phyloP scores from a whole-genome alignment of 2,113 vertebrate species.

The Podilymbus podiceps region DNA sequence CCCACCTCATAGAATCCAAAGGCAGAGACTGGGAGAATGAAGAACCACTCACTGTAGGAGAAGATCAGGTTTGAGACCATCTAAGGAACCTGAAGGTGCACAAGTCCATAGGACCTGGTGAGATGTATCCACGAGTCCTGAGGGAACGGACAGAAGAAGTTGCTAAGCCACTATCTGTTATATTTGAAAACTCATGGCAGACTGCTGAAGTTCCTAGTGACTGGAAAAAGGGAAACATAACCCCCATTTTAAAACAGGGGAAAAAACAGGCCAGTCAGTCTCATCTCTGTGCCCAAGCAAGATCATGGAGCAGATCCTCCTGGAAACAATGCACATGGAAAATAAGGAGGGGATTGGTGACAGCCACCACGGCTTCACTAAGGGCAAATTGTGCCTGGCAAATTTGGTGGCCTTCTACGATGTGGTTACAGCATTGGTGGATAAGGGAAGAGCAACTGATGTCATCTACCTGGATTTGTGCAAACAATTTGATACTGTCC shows the following conservation, averaged over 20 bases:
- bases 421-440: no score
- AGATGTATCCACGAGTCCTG: background rate
- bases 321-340: background rate
- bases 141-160: background rate
- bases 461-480: background rate
- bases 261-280: background rate
- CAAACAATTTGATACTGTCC: background rate
- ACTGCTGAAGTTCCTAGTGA: no score
- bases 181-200: no score
- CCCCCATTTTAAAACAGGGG: no score
- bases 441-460: background rate
- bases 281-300: no score
- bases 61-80: background rate
- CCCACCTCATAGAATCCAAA: background rate
- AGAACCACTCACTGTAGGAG: background rate
- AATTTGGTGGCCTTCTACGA: background rate
- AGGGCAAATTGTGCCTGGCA: no score
- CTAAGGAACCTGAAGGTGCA: background rate
- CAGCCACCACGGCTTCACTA: no score
- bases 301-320: background rate
- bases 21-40: background rate
- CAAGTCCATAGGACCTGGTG: background rate
- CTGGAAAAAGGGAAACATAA: no score
- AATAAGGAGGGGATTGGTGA: no score
- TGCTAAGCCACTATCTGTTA: background rate